Conservation (phyloP, 2,888 invertebrate genomes). For the Thereva nobilitata region DNA sequence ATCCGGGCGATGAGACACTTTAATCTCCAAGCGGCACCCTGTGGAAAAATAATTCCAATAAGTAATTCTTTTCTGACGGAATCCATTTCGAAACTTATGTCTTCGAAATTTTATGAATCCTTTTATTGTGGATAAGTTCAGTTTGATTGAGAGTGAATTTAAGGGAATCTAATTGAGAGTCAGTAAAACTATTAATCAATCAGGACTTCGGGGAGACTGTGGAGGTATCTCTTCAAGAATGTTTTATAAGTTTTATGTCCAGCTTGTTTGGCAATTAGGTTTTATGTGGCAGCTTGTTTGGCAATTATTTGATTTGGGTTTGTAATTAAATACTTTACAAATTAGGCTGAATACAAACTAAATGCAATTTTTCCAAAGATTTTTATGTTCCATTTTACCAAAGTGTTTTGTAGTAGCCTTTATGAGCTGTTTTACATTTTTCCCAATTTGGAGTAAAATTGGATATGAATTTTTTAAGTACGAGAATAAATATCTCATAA, state of each 20-base stretch:
- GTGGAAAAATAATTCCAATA: slow-evolving; percentile 14
- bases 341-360: too few relatives aligned
- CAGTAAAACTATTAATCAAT: background rate
- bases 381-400: too few relatives aligned
- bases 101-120: background rate
- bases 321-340: slow-evolving; percentile 14
- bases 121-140: too few relatives aligned
- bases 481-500: too few relatives aligned
- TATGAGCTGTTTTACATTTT: too few relatives aligned
- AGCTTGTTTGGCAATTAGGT: background rate
- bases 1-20: background rate
- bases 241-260: too few relatives aligned
- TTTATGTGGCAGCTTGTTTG: slow-evolving; percentile 15
- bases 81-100: background rate
- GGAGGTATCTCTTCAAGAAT: background rate
- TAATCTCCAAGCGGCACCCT: background rate
- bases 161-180: background rate
- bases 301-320: slow-evolving; percentile 28
- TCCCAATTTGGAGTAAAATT: too few relatives aligned
- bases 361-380: too few relatives aligned
- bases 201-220: background rate
- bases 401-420: too few relatives aligned
- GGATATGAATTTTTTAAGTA: too few relatives aligned
- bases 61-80: slow-evolving; percentile 4
- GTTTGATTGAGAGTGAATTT: too few relatives aligned